Conservation (phyloP, 2,888 invertebrate genomes). For the Tetragonisca angustula region DNA sequence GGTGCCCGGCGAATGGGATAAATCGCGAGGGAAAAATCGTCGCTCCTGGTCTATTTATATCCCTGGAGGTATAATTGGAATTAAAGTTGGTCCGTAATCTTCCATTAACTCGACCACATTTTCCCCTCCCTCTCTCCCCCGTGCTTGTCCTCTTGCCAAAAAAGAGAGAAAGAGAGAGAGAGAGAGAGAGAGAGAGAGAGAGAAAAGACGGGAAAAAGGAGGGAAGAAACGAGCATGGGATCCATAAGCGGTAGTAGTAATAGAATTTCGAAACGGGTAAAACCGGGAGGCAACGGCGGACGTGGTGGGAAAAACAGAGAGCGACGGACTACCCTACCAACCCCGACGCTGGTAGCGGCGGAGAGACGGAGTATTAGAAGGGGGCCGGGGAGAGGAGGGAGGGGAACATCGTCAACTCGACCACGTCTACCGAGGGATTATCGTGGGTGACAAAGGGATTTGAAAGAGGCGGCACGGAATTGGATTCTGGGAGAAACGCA, state of each 20-base stretch:
- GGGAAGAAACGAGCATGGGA: slow-evolving; percentile 30
- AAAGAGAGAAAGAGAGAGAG: not conserved
- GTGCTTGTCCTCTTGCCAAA: no score
- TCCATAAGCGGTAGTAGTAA: slow-evolving; percentile 60
- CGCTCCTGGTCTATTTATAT: slow-evolving; percentile 28
- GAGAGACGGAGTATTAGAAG: slow-evolving; percentile 3
- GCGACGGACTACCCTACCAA: not conserved
- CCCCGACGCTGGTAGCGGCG: not conserved
- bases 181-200: not conserved
- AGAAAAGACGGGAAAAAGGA: no score
- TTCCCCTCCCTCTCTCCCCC: not conserved
- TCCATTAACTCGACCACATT: slow-evolving; percentile 46
- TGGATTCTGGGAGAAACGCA: slow-evolving; percentile 60
- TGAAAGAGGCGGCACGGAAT: slow-evolving; percentile 67
- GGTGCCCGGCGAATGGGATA: slow-evolving; percentile 1
- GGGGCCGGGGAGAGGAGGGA: slow-evolving; percentile 15
- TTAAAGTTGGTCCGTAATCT: slow-evolving; percentile 53
- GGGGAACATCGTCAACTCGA: slow-evolving; percentile 57
- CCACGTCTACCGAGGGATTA: slow-evolving; percentile 68
- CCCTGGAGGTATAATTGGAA: slow-evolving; percentile 42
- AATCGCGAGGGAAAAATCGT: slow-evolving; percentile 23
- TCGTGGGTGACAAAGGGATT: slow-evolving; percentile 70
- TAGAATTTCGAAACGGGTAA: slow-evolving; percentile 63
- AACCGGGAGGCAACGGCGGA: slow-evolving; percentile 10
- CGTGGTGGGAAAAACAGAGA: slow-evolving; percentile 26